A percentile compares a stretch with the other conserved stretches of the same genome.
Conservation (phyloP, 2,797 vertebrate species). For the Philypnodon macrostomus region DNA sequence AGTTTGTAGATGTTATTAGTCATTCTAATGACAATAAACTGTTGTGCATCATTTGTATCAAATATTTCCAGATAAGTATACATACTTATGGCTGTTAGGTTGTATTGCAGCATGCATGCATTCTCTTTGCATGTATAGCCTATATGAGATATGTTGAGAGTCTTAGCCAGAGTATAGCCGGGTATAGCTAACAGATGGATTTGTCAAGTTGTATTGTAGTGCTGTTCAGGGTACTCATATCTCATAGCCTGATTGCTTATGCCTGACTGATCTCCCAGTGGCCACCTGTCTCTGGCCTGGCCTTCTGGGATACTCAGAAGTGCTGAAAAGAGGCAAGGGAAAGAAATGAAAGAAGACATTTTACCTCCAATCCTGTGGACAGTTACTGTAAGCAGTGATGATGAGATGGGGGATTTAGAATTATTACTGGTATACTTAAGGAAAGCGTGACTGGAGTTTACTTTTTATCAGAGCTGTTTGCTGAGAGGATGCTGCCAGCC, state of each 20-base stretch:
- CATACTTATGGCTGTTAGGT: not conserved
- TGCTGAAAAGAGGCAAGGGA: slow-evolving; percentile 26
- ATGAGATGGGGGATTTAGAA: not conserved
- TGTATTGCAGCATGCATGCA: slow-evolving; percentile 3
- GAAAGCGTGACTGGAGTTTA: slow-evolving; percentile 27
- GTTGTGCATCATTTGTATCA: not conserved
- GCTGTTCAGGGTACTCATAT: slow-evolving; percentile 65
- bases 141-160: slow-evolving; percentile 51
- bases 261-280: slow-evolving; percentile 71
- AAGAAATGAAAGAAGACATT: slow-evolving; percentile 21
- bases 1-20: slow-evolving; percentile 7
- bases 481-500: slow-evolving; percentile 48
- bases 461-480: too few species aligned
- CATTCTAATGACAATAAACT: not conserved
- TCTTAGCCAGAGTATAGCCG: slow-evolving; percentile 36
- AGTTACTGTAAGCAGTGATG: not conserved
- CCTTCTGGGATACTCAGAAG: slow-evolving; percentile 46
- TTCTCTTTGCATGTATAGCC: too few species aligned
- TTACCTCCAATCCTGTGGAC: not conserved
- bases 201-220: slow-evolving; percentile 64
- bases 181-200: slow-evolving; percentile 52
- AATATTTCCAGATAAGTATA: not conserved
- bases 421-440: slow-evolving; percentile 5
- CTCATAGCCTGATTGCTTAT: slow-evolving; percentile 71
- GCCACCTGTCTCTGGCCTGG: slow-evolving; percentile 71